Evolutionary conservation across 1,140 invertebrate species (phyloP).

Genomic region (Papilio machaon): DNA sequence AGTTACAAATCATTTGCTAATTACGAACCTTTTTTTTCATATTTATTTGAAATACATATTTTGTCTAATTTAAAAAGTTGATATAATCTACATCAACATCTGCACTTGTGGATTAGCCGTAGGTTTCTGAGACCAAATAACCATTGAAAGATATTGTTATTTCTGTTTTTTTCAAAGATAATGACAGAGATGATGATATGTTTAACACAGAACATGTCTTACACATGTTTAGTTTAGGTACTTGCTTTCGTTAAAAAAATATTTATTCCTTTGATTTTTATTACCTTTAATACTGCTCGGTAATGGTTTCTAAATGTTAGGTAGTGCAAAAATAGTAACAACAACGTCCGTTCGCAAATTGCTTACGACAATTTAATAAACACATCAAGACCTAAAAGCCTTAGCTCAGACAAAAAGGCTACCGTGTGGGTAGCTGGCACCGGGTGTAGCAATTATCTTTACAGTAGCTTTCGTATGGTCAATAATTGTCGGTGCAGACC

Average conservation of each 20-base stretch:
- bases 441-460: neutral
- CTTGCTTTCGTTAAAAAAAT: neutral
- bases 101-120: neutral
- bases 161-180: no score
- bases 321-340: slow-evolving; percentile 21
- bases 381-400: slow-evolving; percentile 65
- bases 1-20: neutral
- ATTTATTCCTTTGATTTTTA: slow-evolving; percentile 13
- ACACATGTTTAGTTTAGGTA: neutral
- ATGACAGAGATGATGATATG: neutral
- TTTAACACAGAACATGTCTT: neutral
- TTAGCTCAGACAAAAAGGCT: neutral
- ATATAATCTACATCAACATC: neutral
- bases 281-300: slow-evolving; percentile 5
- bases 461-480: slow-evolving; percentile 27
- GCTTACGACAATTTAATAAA: slow-evolving; percentile 70
- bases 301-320: slow-evolving; percentile 24
- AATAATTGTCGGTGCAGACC: slow-evolving; percentile 24
- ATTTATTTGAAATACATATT: no score
- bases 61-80: neutral
- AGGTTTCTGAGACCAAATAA: no score
- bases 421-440: neutral
- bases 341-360: slow-evolving; percentile 52
- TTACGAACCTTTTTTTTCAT: neutral
- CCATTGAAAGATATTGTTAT: no score